Conservation (phyloP, 2,888 invertebrate species). For the Lasioglossum villosulum region DNA sequence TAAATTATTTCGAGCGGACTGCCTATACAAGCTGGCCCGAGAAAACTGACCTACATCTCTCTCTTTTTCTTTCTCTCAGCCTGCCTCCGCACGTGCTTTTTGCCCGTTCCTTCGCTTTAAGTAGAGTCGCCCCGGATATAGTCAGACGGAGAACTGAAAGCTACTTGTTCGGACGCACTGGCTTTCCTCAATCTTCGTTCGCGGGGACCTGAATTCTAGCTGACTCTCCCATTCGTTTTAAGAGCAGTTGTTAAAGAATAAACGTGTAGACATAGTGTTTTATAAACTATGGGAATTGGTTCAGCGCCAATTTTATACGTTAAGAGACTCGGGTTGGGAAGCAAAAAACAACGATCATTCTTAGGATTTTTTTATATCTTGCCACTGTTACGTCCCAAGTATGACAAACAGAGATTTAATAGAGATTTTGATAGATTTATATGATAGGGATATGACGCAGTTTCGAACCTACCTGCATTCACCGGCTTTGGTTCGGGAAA, state of each 20-base stretch:
- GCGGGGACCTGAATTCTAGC: background rate
- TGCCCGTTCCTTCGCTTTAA: conserved; percentile 43
- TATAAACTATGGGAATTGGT: background rate
- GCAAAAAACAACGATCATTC: background rate
- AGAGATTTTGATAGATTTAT: too few species aligned
- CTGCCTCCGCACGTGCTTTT: conserved; percentile 46
- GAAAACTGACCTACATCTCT: conserved; percentile 82
- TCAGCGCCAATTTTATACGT: background rate
- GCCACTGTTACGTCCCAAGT: too few species aligned
- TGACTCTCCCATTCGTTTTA: background rate
- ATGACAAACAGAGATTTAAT: too few species aligned
- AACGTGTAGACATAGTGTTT: background rate
- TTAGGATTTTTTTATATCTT: background rate
- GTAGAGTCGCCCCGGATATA: conserved; percentile 59
- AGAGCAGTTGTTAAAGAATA: background rate
- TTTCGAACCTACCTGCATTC: too few species aligned
- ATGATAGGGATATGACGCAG: too few species aligned
- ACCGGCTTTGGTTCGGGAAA: too few species aligned
- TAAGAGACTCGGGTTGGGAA: background rate
- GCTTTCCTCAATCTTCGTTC: conserved; percentile 9
- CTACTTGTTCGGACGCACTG: conserved; percentile 38
- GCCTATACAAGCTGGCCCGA: conserved; percentile 78
- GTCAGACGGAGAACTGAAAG: conserved; percentile 46
- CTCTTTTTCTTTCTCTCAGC: conserved; percentile 29
- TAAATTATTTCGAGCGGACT: conserved; percentile 83